Percentiles rank a stretch among this genome's conserved stretches.
Conservation (phyloP, 1,140 invertebrate genomes). For the Drosophila ohnishii region DNA sequence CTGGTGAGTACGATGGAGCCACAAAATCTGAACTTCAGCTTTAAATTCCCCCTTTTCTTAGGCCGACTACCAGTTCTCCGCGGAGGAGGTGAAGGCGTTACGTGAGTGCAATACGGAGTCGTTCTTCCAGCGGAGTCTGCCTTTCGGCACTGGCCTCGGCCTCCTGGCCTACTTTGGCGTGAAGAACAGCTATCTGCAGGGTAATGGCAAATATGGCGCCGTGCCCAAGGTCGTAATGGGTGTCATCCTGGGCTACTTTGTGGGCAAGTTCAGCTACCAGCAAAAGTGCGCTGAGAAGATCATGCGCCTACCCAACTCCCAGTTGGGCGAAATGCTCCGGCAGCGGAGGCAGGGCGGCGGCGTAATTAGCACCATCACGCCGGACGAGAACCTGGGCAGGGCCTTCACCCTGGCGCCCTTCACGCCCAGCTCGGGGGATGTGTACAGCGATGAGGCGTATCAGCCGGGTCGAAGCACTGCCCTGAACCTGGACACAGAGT, state of each 20-base stretch:
- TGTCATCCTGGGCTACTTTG: slow-evolving; percentile 88
- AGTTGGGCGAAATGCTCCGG: slow-evolving; percentile 69
- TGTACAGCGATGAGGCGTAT: slow-evolving; percentile 82
- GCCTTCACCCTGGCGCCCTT: slow-evolving; percentile 84
- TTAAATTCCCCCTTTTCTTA: slow-evolving; percentile 63
- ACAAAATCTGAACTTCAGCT: background rate
- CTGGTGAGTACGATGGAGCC: slow-evolving; percentile 32
- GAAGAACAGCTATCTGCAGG: slow-evolving; percentile 84
- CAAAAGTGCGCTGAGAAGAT: slow-evolving; percentile 89
- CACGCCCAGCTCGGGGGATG: slow-evolving; percentile 73
- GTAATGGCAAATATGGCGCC: slow-evolving; percentile 86
- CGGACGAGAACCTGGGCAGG: slow-evolving; percentile 83
- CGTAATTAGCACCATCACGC: slow-evolving; percentile 60
- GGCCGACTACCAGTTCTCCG: slow-evolving; percentile 83
- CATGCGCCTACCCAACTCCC: slow-evolving; percentile 86
- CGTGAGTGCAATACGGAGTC: slow-evolving; percentile 89
- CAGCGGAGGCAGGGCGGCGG: slow-evolving; percentile 64
- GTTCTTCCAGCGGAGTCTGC: slow-evolving; percentile 88
- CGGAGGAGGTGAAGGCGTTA: slow-evolving; percentile 86
- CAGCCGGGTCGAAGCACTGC: slow-evolving; percentile 57
- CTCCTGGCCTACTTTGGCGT: slow-evolving; percentile 86
- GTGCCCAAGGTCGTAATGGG: slow-evolving; percentile 87
- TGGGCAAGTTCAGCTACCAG: slow-evolving; percentile 91
- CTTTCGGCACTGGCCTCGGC: slow-evolving; percentile 86
- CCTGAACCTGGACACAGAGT: slow-evolving; percentile 83